Base-by-base conservation (phyloP, 2,113 vertebrate genomes). In the Hemibates koningsi region DNA sequence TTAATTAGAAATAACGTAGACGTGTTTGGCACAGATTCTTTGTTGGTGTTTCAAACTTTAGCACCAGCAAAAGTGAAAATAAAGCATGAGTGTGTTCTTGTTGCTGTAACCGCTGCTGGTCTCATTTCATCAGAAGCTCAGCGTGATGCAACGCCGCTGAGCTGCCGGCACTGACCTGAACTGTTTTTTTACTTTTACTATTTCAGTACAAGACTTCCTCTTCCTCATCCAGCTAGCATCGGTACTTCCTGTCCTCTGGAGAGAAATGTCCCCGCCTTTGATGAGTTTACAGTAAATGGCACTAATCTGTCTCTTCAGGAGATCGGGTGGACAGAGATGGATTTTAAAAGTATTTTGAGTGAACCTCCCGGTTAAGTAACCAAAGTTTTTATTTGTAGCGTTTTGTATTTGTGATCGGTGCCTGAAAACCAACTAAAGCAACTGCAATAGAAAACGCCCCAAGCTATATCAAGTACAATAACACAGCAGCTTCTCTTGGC, bases 391-490 rank as follows among this genome's bases (percentile, higher is more conserved):
- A 85, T 93, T 93, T 89, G 88, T 66, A 91, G n/a, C 68, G 3
- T 94, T 92, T 94, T 93, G 92, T 93, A 38, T 91, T 71, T 59
- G 27, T 43, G 56, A 80, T 27, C 32, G n/a, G 21, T 16, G 19
- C 41, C 83, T 14, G 52, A 86, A 63, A 61, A 53, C 4, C 7
- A 86, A 92, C 21, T 43, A 86, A 81, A 89, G 80, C 61, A 3
- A 24, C 50, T 29, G 82, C 38, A 76, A 86, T 19, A 63, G 86
- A 93, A 90, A 89, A 2, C 6, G 91, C 94, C 92, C 6, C 13
- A 14, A 92, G 93, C 93, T 10, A 89, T 71, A 94, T 94, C 90
- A 76, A 91, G 80, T 87, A 86, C 90, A 92, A 95, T 91, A 91
- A 92, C 89, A 90, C 86, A 71, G 84, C 89, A 68, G 86, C 90